Base-by-base conservation (phyloP, 2,797 vertebrate species). In the Serranus cabrilla region DNA sequence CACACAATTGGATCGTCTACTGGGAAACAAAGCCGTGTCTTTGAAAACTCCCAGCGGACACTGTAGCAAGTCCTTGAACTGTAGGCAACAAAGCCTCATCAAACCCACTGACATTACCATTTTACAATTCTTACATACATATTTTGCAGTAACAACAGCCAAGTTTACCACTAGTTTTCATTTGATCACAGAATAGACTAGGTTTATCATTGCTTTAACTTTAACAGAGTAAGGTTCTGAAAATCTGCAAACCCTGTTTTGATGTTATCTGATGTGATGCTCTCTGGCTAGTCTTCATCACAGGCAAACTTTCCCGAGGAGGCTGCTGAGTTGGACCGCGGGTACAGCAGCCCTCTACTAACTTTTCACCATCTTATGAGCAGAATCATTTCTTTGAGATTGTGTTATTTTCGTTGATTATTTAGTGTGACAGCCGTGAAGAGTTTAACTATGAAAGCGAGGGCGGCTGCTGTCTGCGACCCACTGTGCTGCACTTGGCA, bases 21-120 rank as follows among this genome's bases (percentile, higher is more conserved):
- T 52, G 76, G n/a, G 55, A 88, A 72, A 86, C 75, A 87, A 88
- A 84, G 66, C 74, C 5, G 21, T 74, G 82, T 81, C 81, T 89
- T 64, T 89, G 80, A 91, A 87, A 89, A 84, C 71, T 81, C 82
- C 76, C 76, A 84, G 86, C 81, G 87, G 88, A 92, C 72, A 83
- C 60, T 71, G 66, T 42, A 74, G 73, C 49, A 75, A 84, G 56
- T 80, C 84, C 80, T 83, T 85, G 81, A 74, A 76, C 84, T 77
- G 71, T 56, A 76, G 71, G 81, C 72, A 85, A 89, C 78, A 89
- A 80, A 82, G 72, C 66, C 81, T 85, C 39, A 63, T 61, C 11
- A 34, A 60, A 60, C 47, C 16, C 13, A 58, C 11, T 74, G 13
- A 46, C 67, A 60, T n/a, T 11, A 49, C 23, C 14, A 40, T 67